Evolutionary conservation across 2,113 vertebrate species (phyloP), one percentile per base, ranked within the genome.

Genomic region (Platysteira castanea): DNA sequence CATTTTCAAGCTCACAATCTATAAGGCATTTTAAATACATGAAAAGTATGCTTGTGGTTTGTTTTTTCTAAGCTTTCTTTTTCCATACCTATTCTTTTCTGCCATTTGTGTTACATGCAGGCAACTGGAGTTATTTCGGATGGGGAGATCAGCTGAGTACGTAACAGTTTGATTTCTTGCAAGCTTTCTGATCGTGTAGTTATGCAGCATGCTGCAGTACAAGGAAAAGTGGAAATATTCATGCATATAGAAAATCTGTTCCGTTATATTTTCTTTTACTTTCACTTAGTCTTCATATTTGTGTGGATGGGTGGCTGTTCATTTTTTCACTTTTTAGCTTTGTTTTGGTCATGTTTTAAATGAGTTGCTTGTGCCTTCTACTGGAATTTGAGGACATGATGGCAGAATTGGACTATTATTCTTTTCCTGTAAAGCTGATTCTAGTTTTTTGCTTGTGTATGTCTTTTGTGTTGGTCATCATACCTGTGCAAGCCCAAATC

Each of bases 41-140:
- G 33, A 69, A 52, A 96, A 91, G 37, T 91, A 41, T 91, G 69
- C 44, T 96, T 92, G 85, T 93, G 74, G 84, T 91, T 98, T 60
- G 67, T 73, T 87, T 52, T 94, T 95, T 94, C 96, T 98, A 97
- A 98, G 89, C 41, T 94, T 95, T 97, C 88, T 97, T 96, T 96
- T 97, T 84, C 97, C 89, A 94, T 87, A 97, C 94, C 95, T 97
- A 28, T 98, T 96, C 89, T 97, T 97, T 97, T 96, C 90, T 98
- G 97, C 98, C 97, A 71, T 98, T 98, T 98, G 96, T 97, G 96
- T 96, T 98, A 98, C 98, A 97, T 97, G 97, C 99, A 99, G 99
- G 99, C 99, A 98, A 98, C 98, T 98, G 98, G 98, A 98, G 97
- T 97, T 99, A 99, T 99, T 99, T 99, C 98, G 99, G 99, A 99